A percentile compares a stretch with the other conserved stretches of the same genome.
phyloP scores from a whole-genome alignment of 2,113 vertebrate genomes.

The Pterocles orientalis region DNA sequence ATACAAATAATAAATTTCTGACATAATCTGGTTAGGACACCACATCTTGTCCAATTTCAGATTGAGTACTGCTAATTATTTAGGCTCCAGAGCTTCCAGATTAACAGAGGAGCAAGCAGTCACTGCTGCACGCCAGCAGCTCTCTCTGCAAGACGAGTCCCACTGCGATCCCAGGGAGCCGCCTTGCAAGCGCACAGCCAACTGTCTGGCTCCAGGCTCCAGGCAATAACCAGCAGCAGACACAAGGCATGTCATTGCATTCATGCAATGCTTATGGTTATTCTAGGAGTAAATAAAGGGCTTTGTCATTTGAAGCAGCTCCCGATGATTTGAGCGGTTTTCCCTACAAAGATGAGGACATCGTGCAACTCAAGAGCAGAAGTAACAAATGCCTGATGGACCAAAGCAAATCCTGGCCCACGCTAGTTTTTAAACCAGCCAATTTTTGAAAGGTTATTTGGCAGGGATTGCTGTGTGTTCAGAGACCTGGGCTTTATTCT shows the following conservation, averaged over 20 bases:
- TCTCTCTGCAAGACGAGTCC: not conserved
- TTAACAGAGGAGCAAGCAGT: not conserved
- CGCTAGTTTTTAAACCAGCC: not conserved
- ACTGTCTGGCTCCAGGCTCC: not conserved
- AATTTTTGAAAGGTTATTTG: conserved; percentile 33
- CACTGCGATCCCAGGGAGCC: not conserved
- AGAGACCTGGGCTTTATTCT: not conserved
- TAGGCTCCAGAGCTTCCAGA: not conserved
- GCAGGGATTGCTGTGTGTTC: not conserved
- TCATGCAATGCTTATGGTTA: not conserved
- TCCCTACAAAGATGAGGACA: not conserved
- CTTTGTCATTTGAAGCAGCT: not conserved
- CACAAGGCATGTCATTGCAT: not conserved
- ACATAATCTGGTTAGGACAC: not conserved
- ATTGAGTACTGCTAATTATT: not conserved
- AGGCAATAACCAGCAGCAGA: not conserved
- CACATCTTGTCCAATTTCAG: not conserved
- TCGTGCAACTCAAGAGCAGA: not conserved
- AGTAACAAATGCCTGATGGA: not conserved
- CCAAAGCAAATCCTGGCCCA: conserved; percentile 19
- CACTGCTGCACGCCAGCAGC: not conserved
- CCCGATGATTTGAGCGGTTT: not conserved
- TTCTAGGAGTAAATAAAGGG: not conserved
- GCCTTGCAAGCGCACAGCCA: not conserved
- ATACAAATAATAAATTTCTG: not conserved